Evolutionary conservation across 1,140 invertebrate genomes (phyloP).

Genomic region (Apis florea): DNA sequence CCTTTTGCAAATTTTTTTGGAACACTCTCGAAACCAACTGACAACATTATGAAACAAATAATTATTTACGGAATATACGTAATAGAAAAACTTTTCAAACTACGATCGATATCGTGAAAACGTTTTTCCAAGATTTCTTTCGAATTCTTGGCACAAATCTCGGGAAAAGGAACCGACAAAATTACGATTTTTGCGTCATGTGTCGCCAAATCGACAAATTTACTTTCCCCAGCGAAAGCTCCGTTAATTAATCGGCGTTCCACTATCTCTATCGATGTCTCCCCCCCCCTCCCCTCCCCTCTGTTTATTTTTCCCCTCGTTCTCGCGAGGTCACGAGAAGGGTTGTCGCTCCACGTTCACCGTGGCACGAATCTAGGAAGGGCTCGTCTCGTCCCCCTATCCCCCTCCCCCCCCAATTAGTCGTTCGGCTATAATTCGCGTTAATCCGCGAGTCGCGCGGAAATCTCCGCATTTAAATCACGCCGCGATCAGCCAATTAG

Average conservation of each 20-base stretch:
- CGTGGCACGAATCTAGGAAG: not conserved
- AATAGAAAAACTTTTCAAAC: too few species aligned
- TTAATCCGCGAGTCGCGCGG: constrained; percentile 67
- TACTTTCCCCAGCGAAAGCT: not conserved
- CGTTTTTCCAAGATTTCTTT: too few species aligned
- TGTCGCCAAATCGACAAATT: not conserved
- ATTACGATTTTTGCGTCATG: too few species aligned
- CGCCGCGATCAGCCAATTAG: constrained; percentile 74
- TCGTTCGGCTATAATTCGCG: constrained; percentile 70
- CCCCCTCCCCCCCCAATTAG: constrained; percentile 69
- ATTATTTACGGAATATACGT: too few species aligned
- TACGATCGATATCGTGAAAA: too few species aligned
- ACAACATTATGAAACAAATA: too few species aligned
- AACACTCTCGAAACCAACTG: too few species aligned
- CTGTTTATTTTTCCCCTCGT: too few species aligned
- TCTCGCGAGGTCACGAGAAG: not conserved
- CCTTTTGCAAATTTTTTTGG: too few species aligned
- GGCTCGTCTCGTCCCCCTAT: constrained; percentile 16
- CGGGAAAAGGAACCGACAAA: too few species aligned
- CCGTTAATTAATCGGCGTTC: not conserved
- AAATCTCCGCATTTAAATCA: constrained; percentile 73
- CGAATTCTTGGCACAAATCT: too few species aligned
- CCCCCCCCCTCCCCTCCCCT: not conserved
- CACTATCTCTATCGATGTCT: not conserved
- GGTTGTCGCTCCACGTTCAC: too few species aligned